These are phyloP conservation scores for Celastrina argiolus DNA, from an alignment of 2,888 invertebrate species.

Conservation along the genomic window DNA sequence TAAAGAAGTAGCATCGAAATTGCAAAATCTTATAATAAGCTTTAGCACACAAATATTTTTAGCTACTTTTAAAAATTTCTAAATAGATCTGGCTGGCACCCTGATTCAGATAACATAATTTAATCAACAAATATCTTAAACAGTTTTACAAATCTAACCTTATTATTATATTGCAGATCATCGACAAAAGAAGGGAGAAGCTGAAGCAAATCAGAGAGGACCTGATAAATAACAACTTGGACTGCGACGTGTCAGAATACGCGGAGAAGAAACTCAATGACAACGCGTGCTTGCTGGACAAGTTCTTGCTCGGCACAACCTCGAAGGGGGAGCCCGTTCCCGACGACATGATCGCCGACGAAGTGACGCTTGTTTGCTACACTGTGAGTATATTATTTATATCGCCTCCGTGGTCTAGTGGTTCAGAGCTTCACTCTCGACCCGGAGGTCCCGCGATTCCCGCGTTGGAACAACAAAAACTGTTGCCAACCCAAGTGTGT, in stretches of 20 bases:
- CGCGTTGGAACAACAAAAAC: too few species aligned
- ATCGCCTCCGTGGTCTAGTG: neutral
- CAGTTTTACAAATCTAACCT: too few species aligned
- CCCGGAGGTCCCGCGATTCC: too few species aligned
- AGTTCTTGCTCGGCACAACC: constrained; percentile 38
- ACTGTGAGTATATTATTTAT: constrained; percentile 37
- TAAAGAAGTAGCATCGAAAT: too few species aligned
- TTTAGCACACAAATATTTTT: too few species aligned
- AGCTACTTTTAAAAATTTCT: too few species aligned
- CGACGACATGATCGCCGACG: constrained; percentile 42
- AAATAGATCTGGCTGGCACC: too few species aligned
- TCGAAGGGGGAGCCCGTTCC: constrained; percentile 38
- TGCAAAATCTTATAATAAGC: too few species aligned
- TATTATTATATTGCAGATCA: constrained; percentile 35
- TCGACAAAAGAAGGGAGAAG: constrained; percentile 35
- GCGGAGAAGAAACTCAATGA: constrained; percentile 33
- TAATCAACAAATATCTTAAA: too few species aligned
- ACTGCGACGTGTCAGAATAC: constrained; percentile 26
- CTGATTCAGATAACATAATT: too few species aligned
- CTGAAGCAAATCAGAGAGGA: constrained; percentile 36
- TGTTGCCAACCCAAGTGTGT: too few species aligned
- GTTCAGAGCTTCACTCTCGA: neutral
- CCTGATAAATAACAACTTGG: constrained; percentile 38
- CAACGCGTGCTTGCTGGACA: constrained; percentile 39
- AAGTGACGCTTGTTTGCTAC: constrained; percentile 41